These are phyloP conservation scores for Paramisgurnus dabryanus DNA, from an alignment of 2,113 vertebrate genomes.

Conservation along the genomic window DNA sequence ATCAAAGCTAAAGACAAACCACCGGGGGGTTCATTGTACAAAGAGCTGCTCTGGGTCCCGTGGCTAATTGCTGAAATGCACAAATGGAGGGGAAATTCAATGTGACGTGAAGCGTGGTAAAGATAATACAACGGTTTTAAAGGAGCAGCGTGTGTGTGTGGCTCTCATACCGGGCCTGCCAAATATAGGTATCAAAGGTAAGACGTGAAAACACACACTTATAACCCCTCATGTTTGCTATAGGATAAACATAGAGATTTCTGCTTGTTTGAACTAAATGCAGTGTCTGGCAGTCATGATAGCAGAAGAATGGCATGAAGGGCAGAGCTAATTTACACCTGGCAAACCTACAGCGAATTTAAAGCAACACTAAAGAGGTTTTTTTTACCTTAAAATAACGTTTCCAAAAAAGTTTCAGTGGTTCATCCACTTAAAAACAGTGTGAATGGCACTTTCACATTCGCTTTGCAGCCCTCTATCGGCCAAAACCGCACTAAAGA, in stretches of 20 bases:
- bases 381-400: too few relatives aligned
- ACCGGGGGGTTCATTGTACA: slow-evolving; percentile 20
- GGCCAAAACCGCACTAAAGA: too few relatives aligned
- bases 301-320: slow-evolving; percentile 20
- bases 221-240: slow-evolving; percentile 7
- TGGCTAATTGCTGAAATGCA: slow-evolving; percentile 32
- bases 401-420: too few relatives aligned
- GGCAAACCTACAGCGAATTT: slow-evolving; percentile 22
- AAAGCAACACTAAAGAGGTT: background rate
- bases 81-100: slow-evolving; percentile 31
- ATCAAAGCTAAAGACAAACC: slow-evolving; percentile 35
- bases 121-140: slow-evolving; percentile 19
- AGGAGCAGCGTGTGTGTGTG: slow-evolving; percentile 18
- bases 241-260: slow-evolving; percentile 11
- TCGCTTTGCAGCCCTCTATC: too few relatives aligned
- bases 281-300: slow-evolving; percentile 25
- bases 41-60: slow-evolving; percentile 30
- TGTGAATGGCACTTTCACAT: too few relatives aligned
- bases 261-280: slow-evolving; percentile 21
- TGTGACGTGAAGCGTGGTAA: slow-evolving; percentile 18
- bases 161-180: background rate
- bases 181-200: slow-evolving; percentile 22
- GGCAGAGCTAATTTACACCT: slow-evolving; percentile 31
- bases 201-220: background rate
- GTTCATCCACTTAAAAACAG: too few relatives aligned